Percentiles rank a stretch among this genome's conserved stretches.
phyloP scores from a whole-genome alignment of 2,888 invertebrate genomes.

The Drosophila engyochracea region DNA sequence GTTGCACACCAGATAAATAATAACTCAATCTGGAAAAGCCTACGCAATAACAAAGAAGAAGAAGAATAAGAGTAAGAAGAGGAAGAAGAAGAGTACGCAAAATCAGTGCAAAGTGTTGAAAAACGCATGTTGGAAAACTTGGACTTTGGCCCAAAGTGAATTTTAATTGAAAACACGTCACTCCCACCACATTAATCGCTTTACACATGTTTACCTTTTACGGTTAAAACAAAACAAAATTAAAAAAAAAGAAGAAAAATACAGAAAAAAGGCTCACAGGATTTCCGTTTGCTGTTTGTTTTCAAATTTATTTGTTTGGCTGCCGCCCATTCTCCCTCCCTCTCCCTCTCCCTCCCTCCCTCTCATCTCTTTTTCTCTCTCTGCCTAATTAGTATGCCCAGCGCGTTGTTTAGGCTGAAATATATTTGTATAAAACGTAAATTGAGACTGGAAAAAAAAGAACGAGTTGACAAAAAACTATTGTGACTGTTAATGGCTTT shows the following conservation, averaged over 20 bases:
- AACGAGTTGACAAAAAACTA: constrained; percentile 31
- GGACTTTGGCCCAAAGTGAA: constrained; percentile 60
- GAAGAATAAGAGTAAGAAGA: neutral
- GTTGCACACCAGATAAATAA: constrained; percentile 61
- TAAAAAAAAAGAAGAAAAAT: neutral
- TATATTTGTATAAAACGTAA: constrained; percentile 51
- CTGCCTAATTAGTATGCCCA: constrained; percentile 66
- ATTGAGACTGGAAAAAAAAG: constrained; percentile 24
- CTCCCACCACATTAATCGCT: constrained; percentile 34
- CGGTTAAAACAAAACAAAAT: neutral
- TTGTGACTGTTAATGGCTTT: constrained; percentile 58
- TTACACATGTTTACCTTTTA: constrained; percentile 62
- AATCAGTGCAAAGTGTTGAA: constrained; percentile 8
- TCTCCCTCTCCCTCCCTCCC: neutral
- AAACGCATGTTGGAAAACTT: constrained; percentile 32
- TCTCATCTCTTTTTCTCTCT: neutral
- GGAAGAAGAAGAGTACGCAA: neutral
- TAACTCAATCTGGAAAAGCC: constrained; percentile 69
- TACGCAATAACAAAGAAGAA: constrained; percentile 29
- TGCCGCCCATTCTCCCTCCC: constrained; percentile 5
- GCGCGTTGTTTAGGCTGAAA: constrained; percentile 47
- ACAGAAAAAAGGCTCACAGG: constrained; percentile 66
- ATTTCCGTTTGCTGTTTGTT: constrained; percentile 72
- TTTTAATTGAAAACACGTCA: constrained; percentile 65
- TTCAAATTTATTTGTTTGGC: constrained; percentile 55